Percentiles rank a stretch among this genome's conserved stretches.
Evolutionary conservation across 37 sponge, comb jelly and placozoan genomes (phyloP).

Genomic region (Haliclona indistincta): DNA sequence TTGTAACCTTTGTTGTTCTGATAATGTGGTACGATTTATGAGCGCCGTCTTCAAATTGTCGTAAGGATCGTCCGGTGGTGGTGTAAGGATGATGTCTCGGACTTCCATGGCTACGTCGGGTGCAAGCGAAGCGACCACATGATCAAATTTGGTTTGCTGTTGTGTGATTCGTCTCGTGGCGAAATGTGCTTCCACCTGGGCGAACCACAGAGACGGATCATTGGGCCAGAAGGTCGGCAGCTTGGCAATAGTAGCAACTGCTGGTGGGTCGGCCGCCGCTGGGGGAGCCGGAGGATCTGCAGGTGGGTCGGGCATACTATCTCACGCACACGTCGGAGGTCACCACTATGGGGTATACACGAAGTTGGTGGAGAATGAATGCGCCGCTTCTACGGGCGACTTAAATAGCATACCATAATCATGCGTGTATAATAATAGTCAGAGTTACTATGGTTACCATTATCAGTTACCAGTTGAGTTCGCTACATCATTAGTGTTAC

Average conservation of each 20-base stretch:
- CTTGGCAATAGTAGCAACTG: neutral
- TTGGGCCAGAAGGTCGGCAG: conserved; percentile 48
- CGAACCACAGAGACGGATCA: conserved; percentile 22
- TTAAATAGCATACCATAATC: too few species aligned
- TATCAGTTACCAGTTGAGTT: too few species aligned
- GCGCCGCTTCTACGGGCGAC: too few species aligned
- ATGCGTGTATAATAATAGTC: too few species aligned
- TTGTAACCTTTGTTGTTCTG: conserved; percentile 14
- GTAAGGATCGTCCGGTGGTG: conserved; percentile 7
- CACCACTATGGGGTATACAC: too few species aligned
- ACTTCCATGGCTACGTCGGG: conserved; percentile 35
- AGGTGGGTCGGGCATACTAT: too few species aligned
- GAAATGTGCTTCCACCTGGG: conserved; percentile 48
- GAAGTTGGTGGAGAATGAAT: too few species aligned
- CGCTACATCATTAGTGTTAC: too few species aligned
- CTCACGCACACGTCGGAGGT: too few species aligned
- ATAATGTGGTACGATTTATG: conserved; percentile 13
- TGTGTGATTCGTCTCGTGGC: neutral
- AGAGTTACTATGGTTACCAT: too few species aligned
- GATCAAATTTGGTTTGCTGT: conserved; percentile 17
- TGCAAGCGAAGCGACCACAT: conserved; percentile 28
- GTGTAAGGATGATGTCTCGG: conserved; percentile 20
- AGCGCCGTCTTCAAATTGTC: neutral
- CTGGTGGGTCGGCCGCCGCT: too few species aligned
- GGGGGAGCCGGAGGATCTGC: too few species aligned